Conservation (phyloP, 2,113 vertebrate genomes). For the Eudyptes chrysolophus region DNA sequence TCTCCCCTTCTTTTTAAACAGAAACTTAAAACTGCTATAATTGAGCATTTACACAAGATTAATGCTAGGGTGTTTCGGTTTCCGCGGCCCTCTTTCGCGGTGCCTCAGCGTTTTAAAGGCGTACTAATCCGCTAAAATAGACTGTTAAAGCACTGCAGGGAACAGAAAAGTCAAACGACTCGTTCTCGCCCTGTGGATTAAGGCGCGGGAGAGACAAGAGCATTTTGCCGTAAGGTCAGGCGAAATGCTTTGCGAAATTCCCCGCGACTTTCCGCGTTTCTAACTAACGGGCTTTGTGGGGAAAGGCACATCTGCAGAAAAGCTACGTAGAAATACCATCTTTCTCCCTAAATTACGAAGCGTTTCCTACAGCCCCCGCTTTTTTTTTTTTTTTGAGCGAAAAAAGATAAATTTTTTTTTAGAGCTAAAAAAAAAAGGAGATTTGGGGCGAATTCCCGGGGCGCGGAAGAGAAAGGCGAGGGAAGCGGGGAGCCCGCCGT, state of each 20-base stretch:
- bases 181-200: neutral
- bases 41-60: neutral
- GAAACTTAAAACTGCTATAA: neutral
- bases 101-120: neutral
- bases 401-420: neutral
- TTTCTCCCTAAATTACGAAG: neutral
- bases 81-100: neutral
- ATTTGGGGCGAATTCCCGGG: neutral
- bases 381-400: neutral
- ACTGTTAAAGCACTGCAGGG: neutral
- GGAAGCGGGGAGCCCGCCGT: neutral
- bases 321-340: neutral
- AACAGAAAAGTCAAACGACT: neutral
- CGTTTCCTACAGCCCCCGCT: neutral
- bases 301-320: neutral
- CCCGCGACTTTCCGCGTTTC: neutral
- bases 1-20: neutral
- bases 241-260: neutral
- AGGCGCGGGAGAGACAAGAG: neutral
- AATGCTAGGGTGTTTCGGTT: neutral
- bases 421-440: neutral
- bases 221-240: slow-evolving; percentile 26
- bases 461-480: neutral
- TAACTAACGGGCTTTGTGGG: neutral
- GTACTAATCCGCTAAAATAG: neutral